Evolutionary conservation across 2,888 invertebrate species (phyloP).

Genomic region (Nymphalis c-album): DNA sequence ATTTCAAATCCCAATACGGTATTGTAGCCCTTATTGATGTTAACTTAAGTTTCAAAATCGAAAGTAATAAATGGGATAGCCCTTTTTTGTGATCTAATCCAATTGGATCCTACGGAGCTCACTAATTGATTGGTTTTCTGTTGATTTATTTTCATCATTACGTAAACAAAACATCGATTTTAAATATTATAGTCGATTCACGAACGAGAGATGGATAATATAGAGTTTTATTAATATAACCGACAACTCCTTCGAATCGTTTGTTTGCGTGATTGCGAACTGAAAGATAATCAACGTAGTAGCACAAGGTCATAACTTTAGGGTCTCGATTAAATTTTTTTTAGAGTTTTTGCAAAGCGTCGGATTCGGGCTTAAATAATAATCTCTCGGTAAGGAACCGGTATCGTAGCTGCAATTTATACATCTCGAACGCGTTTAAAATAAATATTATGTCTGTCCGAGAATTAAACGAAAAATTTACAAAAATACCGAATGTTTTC

Average conservation of each 20-base stretch:
- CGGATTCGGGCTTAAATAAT: conserved; percentile 25
- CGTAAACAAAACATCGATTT: conserved; percentile 26
- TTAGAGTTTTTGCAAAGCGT: conserved; percentile 43
- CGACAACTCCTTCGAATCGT: background rate
- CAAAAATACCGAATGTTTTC: too few species aligned
- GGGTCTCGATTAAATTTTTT: conserved; percentile 44
- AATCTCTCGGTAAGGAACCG: background rate
- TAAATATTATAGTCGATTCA: background rate
- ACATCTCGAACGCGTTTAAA: too few species aligned
- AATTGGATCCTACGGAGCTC: conserved; percentile 59
- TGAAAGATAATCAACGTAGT: conserved; percentile 21
- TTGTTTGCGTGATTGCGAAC: conserved; percentile 5
- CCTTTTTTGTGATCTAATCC: conserved; percentile 59
- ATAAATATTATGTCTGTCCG: too few species aligned
- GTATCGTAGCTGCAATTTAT: too few species aligned
- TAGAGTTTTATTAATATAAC: too few species aligned
- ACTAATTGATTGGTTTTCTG: conserved; percentile 70
- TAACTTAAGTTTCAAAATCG: background rate
- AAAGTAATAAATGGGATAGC: background rate
- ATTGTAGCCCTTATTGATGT: conserved; percentile 11
- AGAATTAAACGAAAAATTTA: too few species aligned
- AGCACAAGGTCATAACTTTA: conserved; percentile 29
- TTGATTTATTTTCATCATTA: conserved; percentile 29
- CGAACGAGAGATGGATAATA: too few species aligned
- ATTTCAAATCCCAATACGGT: conserved; percentile 8